Base-by-base conservation (phyloP, 1,140 invertebrate genomes). In the Papilio polyxenes region DNA sequence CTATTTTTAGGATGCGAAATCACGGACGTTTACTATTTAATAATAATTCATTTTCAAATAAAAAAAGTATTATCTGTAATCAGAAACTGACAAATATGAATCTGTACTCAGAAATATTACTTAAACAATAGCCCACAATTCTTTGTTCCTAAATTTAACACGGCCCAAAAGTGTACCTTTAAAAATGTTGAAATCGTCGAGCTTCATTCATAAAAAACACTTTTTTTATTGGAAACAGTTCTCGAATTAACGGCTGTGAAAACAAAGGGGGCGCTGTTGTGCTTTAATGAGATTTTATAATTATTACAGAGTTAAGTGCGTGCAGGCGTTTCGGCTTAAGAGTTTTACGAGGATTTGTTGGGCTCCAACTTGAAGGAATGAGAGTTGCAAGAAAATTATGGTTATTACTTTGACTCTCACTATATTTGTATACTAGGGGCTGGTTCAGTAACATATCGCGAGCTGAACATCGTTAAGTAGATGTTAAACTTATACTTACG, bases 251-350 rank as follows among this genome's bases (percentile, higher is more conserved):
- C 65, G 65, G 65, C 65, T 72, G 23, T 37, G 65, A 40, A 72
- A 72, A 72, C 65, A 72, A 72, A 72, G 65, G 31, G 65, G 65
- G 65, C 65, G 65, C 23, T 72, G 65, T 72, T 72, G 31, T 40
- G 65, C 65, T 72, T 69, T 72, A 72, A 72, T 72, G 65, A 40
- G 65, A 72, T 72, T 72, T 72, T 40, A 72, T 37, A 72, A 72
- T 72, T 72, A 72, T 72, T 37, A 72, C 23, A 37, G 56, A 59
- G 56, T 37, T 72, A 37, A 37, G 37, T 37, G 65, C 65, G 65
- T 72, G 23, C 65, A 72, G 65, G 65, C 65, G 65, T 72, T 40
- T 72, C 65, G 65, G 65, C 31, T 72, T 72, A 72, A 72, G 31
- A 72, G 31, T 37, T 72, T 72, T 72, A 72, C n/a, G 65, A 37